Evolutionary conservation across 2,888 invertebrate species (phyloP).

Genomic region (Drosophila leonis): DNA sequence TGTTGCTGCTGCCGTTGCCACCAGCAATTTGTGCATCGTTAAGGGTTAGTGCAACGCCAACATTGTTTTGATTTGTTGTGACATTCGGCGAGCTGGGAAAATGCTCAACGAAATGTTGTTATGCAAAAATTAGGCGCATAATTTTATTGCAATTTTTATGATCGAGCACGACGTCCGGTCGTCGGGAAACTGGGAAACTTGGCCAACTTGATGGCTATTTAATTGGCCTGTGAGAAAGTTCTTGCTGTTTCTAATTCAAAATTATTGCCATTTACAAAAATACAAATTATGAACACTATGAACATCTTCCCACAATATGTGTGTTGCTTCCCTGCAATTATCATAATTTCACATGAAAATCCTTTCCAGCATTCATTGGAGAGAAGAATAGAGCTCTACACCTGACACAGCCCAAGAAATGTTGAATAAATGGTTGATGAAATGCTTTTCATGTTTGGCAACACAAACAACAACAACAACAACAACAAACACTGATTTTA

Average conservation of each 20-base stretch:
- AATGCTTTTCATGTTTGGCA: slow-evolving; percentile 75
- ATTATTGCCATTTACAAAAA: slow-evolving; percentile 37
- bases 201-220: slow-evolving; percentile 63
- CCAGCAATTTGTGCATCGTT: slow-evolving; percentile 74
- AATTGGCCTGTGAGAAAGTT: slow-evolving; percentile 73
- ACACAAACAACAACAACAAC: slow-evolving; percentile 58
- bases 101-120: slow-evolving; percentile 78
- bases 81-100: slow-evolving; percentile 74
- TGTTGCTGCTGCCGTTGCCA: slow-evolving; percentile 12
- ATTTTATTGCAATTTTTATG: slow-evolving; percentile 85
- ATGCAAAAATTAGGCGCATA: slow-evolving; percentile 84
- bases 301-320: slow-evolving; percentile 33
- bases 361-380: slow-evolving; percentile 34
- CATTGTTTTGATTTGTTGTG: slow-evolving; percentile 85
- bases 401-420: slow-evolving; percentile 56
- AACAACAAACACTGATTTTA: slow-evolving; percentile 68
- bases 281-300: background rate
- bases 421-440: slow-evolving; percentile 52
- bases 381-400: slow-evolving; percentile 32
- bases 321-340: slow-evolving; percentile 56
- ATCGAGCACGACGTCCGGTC: slow-evolving; percentile 51
- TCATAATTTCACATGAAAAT: slow-evolving; percentile 72
- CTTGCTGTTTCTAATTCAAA: slow-evolving; percentile 43
- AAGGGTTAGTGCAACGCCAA: slow-evolving; percentile 68
- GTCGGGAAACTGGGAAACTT: slow-evolving; percentile 44